These are phyloP conservation scores for Lates japonicus DNA, from an alignment of 2,797 vertebrate genomes.

Conservation along the genomic window DNA sequence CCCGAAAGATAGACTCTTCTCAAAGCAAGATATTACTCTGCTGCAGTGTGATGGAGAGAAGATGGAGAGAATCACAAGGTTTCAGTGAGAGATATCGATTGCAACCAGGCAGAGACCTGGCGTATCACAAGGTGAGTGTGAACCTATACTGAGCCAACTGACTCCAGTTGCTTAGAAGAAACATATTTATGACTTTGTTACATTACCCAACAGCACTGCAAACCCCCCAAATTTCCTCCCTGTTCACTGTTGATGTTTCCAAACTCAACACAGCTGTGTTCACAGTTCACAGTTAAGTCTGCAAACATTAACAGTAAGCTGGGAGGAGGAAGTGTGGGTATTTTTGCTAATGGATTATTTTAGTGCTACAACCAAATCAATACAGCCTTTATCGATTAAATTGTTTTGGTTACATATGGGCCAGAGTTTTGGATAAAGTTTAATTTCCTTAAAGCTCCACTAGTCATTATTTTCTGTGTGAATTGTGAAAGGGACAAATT, in stretches of 20 bases:
- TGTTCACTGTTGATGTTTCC: background rate
- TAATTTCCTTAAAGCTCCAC: too few relatives aligned
- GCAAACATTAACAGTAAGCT: background rate
- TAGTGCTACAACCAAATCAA: background rate
- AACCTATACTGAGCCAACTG: background rate
- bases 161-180: background rate
- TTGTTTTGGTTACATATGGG: background rate
- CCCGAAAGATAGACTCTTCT: conserved; percentile 18
- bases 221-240: conserved; percentile 11
- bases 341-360: background rate
- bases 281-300: background rate
- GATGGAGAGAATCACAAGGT: background rate
- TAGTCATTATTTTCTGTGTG: too few relatives aligned
- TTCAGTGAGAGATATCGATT: background rate
- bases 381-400: background rate
- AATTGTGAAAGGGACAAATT: background rate
- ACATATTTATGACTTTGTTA: background rate
- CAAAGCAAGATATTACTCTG: conserved; percentile 13
- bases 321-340: background rate
- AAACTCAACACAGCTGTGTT: conserved; percentile 22
- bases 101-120: background rate
- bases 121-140: background rate
- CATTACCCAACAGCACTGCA: background rate
- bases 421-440: too few relatives aligned
- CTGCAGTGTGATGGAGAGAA: conserved; percentile 14